Conservation (phyloP, 2,888 invertebrate genomes). For the Eristalis arbustorum region DNA sequence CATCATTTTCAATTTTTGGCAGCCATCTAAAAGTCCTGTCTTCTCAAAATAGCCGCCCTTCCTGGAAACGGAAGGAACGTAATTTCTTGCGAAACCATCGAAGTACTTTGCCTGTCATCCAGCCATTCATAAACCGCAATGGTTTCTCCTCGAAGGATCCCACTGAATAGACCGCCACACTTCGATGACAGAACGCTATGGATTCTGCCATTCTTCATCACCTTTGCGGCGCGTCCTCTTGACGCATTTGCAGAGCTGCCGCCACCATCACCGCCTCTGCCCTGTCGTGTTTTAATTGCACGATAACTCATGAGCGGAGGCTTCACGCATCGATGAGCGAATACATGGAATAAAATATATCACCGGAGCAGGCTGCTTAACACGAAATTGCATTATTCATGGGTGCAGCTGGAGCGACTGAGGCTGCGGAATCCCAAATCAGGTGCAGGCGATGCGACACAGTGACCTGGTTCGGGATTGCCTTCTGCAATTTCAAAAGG, state of each 20-base stretch:
- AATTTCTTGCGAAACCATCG: neutral
- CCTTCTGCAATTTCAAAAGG: constrained; percentile 66
- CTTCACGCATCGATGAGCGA: constrained; percentile 56
- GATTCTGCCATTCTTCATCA: neutral
- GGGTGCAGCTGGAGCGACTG: neutral
- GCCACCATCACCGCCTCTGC: constrained; percentile 1
- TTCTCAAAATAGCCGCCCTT: neutral
- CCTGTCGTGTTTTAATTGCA: constrained; percentile 55
- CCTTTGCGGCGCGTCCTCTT: neutral
- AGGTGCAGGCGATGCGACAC: constrained; percentile 57
- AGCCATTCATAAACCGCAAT: neutral
- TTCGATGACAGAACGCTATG: neutral
- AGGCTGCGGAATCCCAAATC: constrained; percentile 44
- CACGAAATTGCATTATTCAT: constrained; percentile 63
- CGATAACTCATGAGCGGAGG: constrained; percentile 32
- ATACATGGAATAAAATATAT: constrained; percentile 56
- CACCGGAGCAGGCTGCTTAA: constrained; percentile 49
- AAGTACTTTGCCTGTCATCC: neutral
- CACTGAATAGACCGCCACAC: neutral
- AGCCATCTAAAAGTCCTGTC: neutral
- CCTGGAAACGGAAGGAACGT: neutral
- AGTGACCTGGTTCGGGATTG: constrained; percentile 60
- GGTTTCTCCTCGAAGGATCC: neutral
- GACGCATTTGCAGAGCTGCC: neutral
- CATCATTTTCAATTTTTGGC: neutral